Conservation (phyloP, 2,797 vertebrate species). For the Argentina silus region DNA sequence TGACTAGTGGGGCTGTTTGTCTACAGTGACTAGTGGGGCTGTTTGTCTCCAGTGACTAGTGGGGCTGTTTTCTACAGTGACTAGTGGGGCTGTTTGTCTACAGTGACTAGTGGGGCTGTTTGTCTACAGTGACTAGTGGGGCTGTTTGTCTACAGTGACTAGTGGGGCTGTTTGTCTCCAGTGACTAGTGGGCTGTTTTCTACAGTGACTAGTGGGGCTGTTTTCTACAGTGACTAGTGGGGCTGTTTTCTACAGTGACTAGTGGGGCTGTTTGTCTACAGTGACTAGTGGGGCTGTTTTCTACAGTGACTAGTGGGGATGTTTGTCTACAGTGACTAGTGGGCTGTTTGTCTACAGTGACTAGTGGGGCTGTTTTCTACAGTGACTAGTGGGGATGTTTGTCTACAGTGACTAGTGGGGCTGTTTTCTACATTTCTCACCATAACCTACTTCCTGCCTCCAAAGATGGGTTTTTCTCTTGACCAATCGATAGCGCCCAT, state of each 20-base stretch:
- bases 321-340: too few species aligned
- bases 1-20: background rate
- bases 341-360: background rate
- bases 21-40: too few species aligned
- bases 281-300: background rate
- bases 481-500: conserved; percentile 55
- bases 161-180: too few species aligned
- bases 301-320: too few species aligned
- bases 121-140: background rate
- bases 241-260: background rate
- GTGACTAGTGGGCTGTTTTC: background rate
- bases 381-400: background rate
- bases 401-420: too few species aligned
- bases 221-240: background rate
- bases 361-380: too few species aligned
- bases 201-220: too few species aligned
- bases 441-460: conserved; percentile 33
- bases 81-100: background rate
- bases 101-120: too few species aligned
- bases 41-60: too few species aligned
- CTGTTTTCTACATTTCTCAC: conserved; percentile 28
- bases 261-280: too few species aligned
- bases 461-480: conserved; percentile 34
- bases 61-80: background rate
- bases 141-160: background rate